Conservation (phyloP, 2,797 vertebrate species). For the Astyanax mexicanus region DNA sequence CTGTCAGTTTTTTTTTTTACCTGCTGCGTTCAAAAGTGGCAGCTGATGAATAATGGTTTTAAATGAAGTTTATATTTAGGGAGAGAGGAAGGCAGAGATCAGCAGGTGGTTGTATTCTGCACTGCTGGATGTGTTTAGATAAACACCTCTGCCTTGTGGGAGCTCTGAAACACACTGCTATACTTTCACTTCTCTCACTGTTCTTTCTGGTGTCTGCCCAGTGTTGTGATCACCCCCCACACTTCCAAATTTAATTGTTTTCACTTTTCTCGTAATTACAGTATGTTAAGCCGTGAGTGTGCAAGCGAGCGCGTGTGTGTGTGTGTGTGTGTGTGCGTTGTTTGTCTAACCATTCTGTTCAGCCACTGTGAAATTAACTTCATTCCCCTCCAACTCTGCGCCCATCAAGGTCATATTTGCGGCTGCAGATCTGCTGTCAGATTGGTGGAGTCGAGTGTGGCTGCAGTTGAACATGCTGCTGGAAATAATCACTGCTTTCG, state of each 20-base stretch:
- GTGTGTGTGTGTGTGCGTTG: slow-evolving; percentile 50
- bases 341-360: slow-evolving; percentile 73
- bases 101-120: too few relatives aligned
- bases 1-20: too few relatives aligned
- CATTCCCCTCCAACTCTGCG: slow-evolving; percentile 68
- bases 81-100: too few relatives aligned
- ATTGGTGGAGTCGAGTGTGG: slow-evolving; percentile 63
- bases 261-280: slow-evolving; percentile 71
- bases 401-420: slow-evolving; percentile 72
- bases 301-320: too few relatives aligned
- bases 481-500: slow-evolving; percentile 42
- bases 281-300: slow-evolving; percentile 70
- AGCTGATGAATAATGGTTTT: too few relatives aligned
- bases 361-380: slow-evolving; percentile 88
- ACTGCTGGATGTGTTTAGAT: too few relatives aligned
- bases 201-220: neutral
- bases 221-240: neutral
- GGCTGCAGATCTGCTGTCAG: slow-evolving; percentile 69
- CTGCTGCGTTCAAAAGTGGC: too few relatives aligned
- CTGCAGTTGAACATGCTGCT: slow-evolving; percentile 7
- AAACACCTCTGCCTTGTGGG: too few relatives aligned
- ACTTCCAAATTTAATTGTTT: slow-evolving; percentile 66
- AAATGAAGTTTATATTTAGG: too few relatives aligned
- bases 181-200: neutral
- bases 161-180: too few relatives aligned